Percentiles rank a stretch among this genome's conserved stretches.
Evolutionary conservation across 2,113 vertebrate species (phyloP).

Genomic region (Syrmaticus mikado): DNA sequence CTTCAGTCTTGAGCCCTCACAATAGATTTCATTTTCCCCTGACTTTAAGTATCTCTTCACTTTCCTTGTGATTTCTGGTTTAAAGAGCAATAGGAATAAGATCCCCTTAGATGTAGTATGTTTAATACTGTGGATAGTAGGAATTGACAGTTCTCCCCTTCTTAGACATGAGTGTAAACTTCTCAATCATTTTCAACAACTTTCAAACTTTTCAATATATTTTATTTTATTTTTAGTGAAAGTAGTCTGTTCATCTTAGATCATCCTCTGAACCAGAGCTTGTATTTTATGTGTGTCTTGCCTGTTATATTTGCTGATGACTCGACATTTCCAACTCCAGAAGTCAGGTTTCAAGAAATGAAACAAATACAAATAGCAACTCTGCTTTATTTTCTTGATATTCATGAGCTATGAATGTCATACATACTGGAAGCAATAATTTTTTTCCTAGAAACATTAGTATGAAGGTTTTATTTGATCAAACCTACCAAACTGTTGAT

Average conservation of each 20-base stretch:
- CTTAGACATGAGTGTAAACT: neutral
- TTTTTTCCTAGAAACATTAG: neutral
- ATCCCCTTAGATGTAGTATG: neutral
- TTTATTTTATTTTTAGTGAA: neutral
- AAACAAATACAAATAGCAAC: neutral
- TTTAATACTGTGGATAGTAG: neutral
- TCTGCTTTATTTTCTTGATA: neutral
- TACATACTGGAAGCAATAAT: neutral
- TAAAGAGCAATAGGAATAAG: neutral
- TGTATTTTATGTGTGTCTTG: neutral
- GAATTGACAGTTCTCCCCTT: neutral
- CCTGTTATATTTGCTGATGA: neutral
- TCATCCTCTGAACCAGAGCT: neutral
- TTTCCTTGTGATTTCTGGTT: neutral
- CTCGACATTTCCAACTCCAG: neutral
- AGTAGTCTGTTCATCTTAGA: neutral
- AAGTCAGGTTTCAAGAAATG: neutral
- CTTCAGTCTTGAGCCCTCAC: neutral
- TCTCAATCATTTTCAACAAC: neutral
- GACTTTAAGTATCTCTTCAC: neutral
- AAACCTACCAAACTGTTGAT: neutral
- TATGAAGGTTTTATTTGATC: neutral
- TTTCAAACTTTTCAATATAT: neutral
- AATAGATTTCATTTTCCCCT: neutral
- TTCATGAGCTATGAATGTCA: accelerated